These are phyloP conservation scores for Enteromius paludinosus DNA, from an alignment of 2,797 vertebrate genomes.

Conservation along the genomic window DNA sequence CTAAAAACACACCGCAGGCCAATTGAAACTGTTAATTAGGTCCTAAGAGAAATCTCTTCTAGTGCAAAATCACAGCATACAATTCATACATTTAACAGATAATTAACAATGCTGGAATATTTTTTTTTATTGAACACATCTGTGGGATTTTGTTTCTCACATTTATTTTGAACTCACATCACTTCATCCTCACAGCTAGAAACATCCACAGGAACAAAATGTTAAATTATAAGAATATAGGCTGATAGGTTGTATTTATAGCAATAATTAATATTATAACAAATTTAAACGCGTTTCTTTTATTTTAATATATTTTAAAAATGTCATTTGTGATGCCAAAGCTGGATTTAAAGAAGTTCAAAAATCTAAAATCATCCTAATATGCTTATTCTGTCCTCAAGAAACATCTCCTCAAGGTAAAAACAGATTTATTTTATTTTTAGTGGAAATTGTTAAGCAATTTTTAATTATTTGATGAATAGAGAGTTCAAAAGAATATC, in stretches of 20 bases:
- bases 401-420: neutral
- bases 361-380: neutral
- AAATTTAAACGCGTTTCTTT: neutral
- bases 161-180: conserved; percentile 11
- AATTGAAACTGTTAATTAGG: conserved; percentile 74
- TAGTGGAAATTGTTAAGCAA: neutral
- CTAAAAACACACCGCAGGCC: conserved; percentile 60
- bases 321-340: neutral
- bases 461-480: neutral
- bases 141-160: neutral
- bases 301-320: neutral
- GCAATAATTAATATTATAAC: neutral
- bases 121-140: conserved; percentile 39
- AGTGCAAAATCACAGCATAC: conserved; percentile 69
- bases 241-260: neutral
- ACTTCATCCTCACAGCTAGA: neutral
- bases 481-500: neutral
- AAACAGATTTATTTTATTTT: neutral
- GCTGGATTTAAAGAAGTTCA: neutral
- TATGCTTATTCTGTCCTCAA: neutral
- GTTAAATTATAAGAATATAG: neutral
- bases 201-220: neutral
- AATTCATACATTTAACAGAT: conserved; percentile 77
- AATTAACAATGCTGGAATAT: conserved; percentile 71
- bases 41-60: conserved; percentile 76